Conservation (phyloP, 2,113 vertebrate genomes). For the Suricata suricatta region DNA sequence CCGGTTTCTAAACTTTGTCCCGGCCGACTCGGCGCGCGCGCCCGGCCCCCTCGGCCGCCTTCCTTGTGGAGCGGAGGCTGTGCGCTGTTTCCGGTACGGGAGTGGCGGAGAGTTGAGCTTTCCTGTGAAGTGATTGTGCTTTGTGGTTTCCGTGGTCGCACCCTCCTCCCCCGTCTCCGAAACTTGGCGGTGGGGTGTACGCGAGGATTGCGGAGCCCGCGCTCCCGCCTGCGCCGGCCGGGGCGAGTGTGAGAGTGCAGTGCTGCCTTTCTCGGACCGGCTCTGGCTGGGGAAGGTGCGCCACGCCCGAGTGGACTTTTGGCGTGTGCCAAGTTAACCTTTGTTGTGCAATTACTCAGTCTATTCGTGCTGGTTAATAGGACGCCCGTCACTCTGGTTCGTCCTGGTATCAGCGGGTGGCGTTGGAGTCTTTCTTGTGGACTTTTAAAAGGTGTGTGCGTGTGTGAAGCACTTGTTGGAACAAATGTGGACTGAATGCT, state of each 20-base stretch:
- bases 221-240: neutral
- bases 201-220: neutral
- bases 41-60: neutral
- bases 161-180: neutral
- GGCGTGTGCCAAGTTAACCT: neutral
- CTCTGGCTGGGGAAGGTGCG: neutral
- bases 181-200: neutral
- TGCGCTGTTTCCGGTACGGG: neutral
- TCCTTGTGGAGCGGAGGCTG: neutral
- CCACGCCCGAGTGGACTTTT: constrained; percentile 51
- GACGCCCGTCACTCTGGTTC: neutral
- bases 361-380: neutral
- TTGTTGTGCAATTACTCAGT: neutral
- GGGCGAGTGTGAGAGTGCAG: neutral
- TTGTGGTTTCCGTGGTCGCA: neutral
- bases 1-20: constrained; percentile 57
- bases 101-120: neutral
- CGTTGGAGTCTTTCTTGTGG: neutral
- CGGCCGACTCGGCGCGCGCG: neutral
- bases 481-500: neutral
- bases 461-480: constrained; percentile 13
- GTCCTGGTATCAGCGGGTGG: neutral
- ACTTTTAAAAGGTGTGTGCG: neutral
- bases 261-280: neutral
- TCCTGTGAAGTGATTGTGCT: neutral